These are phyloP conservation scores for Pangasianodon gigas DNA, from an alignment of 2,113 vertebrate genomes.

Conservation along the genomic window DNA sequence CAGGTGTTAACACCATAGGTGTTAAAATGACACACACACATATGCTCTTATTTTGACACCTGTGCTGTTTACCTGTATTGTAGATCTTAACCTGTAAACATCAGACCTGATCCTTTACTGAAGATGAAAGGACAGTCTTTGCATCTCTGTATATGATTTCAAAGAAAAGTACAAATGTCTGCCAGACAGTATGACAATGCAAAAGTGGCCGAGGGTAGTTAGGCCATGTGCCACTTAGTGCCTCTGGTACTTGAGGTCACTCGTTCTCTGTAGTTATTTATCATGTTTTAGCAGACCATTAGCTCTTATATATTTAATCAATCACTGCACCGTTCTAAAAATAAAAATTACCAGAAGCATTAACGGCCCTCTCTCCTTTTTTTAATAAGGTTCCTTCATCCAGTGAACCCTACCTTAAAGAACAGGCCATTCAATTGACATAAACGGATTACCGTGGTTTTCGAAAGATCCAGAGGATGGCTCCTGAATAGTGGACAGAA, in stretches of 20 bases:
- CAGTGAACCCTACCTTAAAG: not conserved
- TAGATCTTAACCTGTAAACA: not conserved
- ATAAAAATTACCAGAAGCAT: not conserved
- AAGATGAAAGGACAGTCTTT: not conserved
- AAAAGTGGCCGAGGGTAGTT: conserved; percentile 20
- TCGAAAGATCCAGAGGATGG: not conserved
- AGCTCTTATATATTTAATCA: conserved; percentile 23
- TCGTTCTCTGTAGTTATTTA: conserved; percentile 32
- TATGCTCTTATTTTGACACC: not conserved
- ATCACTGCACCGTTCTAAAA: not conserved
- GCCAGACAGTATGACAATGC: not conserved
- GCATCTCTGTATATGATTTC: not conserved
- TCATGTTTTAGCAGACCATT: conserved; percentile 31
- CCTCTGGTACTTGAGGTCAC: conserved; percentile 14
- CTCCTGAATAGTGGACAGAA: conserved; percentile 2
- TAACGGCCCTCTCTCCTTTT: not conserved
- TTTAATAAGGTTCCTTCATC: not conserved
- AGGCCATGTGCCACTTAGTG: conserved; percentile 29
- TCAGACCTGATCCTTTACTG: not conserved
- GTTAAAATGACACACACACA: not conserved
- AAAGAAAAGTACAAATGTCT: not conserved
- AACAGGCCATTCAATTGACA: conserved; percentile 7
- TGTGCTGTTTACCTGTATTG: not conserved
- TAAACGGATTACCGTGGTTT: conserved; percentile 27
- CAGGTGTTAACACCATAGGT: not conserved